Conservation (phyloP, 2,888 invertebrate species). For the Zootermopsis nevadensis region DNA sequence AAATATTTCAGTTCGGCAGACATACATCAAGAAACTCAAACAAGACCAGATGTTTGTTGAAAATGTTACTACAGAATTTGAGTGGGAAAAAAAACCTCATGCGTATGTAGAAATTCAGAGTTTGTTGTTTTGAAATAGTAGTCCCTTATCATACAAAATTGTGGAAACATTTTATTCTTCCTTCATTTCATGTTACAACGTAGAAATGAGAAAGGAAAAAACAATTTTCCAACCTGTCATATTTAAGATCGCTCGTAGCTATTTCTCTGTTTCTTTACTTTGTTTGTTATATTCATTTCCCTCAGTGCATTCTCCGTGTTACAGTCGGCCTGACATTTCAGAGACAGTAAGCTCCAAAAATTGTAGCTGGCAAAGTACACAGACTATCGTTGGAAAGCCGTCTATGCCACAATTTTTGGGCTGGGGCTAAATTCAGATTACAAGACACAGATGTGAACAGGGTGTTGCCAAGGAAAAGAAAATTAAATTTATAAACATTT, state of each 20-base stretch:
- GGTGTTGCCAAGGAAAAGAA: too few relatives aligned
- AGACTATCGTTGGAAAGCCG: neutral
- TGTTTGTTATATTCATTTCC: conserved; percentile 10
- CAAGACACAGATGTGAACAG: too few relatives aligned
- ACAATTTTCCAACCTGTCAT: conserved; percentile 16
- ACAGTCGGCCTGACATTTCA: neutral
- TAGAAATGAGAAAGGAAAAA: conserved; percentile 18
- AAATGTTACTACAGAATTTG: too few relatives aligned
- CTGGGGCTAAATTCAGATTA: too few relatives aligned
- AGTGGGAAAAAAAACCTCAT: too few relatives aligned
- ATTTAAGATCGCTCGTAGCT: neutral
- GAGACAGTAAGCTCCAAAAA: neutral
- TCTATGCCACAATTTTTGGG: neutral
- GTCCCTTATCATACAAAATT: neutral
- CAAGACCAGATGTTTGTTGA: too few relatives aligned
- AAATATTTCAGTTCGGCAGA: too few relatives aligned
- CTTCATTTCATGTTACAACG: neutral
- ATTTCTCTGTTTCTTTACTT: neutral
- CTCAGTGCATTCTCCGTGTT: neutral
- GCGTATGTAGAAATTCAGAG: neutral
- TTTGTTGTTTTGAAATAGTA: neutral
- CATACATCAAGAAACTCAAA: too few relatives aligned
- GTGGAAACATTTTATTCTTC: neutral
- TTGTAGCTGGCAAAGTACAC: neutral
- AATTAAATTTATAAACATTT: too few relatives aligned